Evolutionary conservation across 1,140 invertebrate genomes (phyloP), one percentile per base, ranked within the genome.

Genomic region (Drosophila sechellia): DNA sequence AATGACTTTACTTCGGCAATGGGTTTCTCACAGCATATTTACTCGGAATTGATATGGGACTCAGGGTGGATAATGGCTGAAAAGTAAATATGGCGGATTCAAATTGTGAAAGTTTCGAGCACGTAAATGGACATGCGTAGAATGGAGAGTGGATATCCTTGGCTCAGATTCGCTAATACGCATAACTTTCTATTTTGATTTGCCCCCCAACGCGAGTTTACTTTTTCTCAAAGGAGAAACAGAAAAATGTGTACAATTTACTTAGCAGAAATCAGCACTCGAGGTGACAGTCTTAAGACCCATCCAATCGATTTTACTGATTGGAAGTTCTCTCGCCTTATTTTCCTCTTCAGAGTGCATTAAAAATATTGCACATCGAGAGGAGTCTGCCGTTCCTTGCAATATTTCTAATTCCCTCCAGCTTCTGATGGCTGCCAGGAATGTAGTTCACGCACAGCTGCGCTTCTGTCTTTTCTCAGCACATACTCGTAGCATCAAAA

Each of bases 391-490:
- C 45, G 46, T 50, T 17, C 4, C 54, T 55, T 49, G 27, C 27
- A 72, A 73, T 55, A 60, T 66, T 48, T 63, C 37, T 34, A 74
- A 77, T 78, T 56, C 57, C 63, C 68, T 22, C 49, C 53, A 39
- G 17, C 13, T n/a, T 22, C 50, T 58, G 53, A 61, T 48, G 50
- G 17, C 50, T 66, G 54, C 22, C 68, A 61, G 46, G 69, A 66
- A 65, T 61, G 56, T 61, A 63, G 55, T 61, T 54, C 46, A 70
- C 55, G 60, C 71, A 59, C 80, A 80, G 71, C 60, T 85, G 81
- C 15, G 65, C 52, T 69, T 35, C 52, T 48, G 4, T 39, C 17
- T 31, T 48, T 35, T 43, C 20, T 22, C 22, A n/a, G 8, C 12
- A 48, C 11, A 27, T 25, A 22, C 20, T 22, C 20, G 20, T 22